Evolutionary conservation across 35 echinoderm and acorn worm species (phyloP).

Genomic region (Eucidaris tribuloides): DNA sequence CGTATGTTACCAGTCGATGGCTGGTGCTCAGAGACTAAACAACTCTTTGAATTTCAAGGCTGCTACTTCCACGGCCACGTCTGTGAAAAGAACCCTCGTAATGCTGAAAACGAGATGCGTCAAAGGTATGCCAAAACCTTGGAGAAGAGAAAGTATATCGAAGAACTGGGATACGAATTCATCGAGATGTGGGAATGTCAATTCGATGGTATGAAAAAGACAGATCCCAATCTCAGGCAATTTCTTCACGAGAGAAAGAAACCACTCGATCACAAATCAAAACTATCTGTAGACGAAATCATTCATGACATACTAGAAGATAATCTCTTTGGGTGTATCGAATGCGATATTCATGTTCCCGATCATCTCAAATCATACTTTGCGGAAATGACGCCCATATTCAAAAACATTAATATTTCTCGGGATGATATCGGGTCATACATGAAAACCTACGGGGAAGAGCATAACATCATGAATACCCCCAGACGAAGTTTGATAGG

Average conservation of each 20-base stretch:
- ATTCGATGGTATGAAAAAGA: slow-evolving; percentile 2
- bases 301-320: not conserved
- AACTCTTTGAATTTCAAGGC: no score
- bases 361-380: not conserved
- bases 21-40: no score
- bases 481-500: slow-evolving; percentile 26
- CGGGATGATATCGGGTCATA: not conserved
- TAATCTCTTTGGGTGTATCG: slow-evolving; percentile 6
- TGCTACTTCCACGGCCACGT: slow-evolving; percentile 10
- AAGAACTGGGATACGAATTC: not conserved
- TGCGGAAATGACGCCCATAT: slow-evolving; percentile 28
- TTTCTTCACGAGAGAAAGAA: not conserved
- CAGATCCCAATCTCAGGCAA: not conserved
- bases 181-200: slow-evolving; percentile 40
- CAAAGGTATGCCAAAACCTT: not conserved
- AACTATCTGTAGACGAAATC: not conserved
- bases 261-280: not conserved
- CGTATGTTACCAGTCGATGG: no score
- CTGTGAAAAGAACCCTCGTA: not conserved
- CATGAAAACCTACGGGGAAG: slow-evolving; percentile 13
- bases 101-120: not conserved
- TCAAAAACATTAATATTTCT: slow-evolving; percentile 15
- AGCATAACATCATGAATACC: slow-evolving; percentile 18
- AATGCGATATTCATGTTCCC: slow-evolving; percentile 43
- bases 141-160: slow-evolving; percentile 21